These are phyloP conservation scores for Dryobates pubescens DNA, from an alignment of 2,797 vertebrate species.

Conservation along the genomic window DNA sequence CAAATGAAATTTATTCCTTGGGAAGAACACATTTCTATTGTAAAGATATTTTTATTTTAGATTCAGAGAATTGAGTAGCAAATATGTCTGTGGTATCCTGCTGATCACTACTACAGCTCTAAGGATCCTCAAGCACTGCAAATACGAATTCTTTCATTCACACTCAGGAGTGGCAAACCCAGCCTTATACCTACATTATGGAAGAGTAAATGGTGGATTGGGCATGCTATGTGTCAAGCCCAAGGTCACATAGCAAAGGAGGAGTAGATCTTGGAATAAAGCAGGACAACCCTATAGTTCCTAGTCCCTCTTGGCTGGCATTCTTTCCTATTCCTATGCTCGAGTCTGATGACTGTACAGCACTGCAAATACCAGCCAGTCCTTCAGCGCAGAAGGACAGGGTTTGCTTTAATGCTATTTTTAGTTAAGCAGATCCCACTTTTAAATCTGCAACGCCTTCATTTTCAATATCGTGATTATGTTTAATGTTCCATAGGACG, in stretches of 20 bases:
- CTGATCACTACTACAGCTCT: neutral
- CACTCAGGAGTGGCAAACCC: neutral
- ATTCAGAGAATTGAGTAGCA: neutral
- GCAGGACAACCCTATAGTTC: slow-evolving; percentile 51
- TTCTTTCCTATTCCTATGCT: slow-evolving; percentile 66
- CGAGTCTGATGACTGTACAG: slow-evolving; percentile 46
- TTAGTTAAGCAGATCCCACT: slow-evolving; percentile 71
- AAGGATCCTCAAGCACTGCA: neutral
- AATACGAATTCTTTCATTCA: neutral
- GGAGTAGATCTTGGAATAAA: slow-evolving; percentile 50
- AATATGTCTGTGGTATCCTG: neutral
- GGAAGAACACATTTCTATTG: neutral
- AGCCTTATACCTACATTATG: neutral
- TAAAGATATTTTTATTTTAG: neutral
- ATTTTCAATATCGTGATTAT: slow-evolving; percentile 69
- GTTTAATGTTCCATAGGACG: slow-evolving; percentile 69
- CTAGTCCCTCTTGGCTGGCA: slow-evolving; percentile 41
- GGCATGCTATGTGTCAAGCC: neutral
- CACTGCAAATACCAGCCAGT: slow-evolving; percentile 68
- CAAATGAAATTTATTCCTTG: neutral
- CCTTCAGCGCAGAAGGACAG: slow-evolving; percentile 69
- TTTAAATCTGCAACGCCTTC: slow-evolving; percentile 72
- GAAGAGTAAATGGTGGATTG: neutral
- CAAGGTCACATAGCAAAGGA: slow-evolving; percentile 50
- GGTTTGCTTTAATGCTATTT: slow-evolving; percentile 69